These are phyloP conservation scores for Trachymyrmex septentrionalis DNA, from an alignment of 1,140 invertebrate genomes.

Conservation along the genomic window DNA sequence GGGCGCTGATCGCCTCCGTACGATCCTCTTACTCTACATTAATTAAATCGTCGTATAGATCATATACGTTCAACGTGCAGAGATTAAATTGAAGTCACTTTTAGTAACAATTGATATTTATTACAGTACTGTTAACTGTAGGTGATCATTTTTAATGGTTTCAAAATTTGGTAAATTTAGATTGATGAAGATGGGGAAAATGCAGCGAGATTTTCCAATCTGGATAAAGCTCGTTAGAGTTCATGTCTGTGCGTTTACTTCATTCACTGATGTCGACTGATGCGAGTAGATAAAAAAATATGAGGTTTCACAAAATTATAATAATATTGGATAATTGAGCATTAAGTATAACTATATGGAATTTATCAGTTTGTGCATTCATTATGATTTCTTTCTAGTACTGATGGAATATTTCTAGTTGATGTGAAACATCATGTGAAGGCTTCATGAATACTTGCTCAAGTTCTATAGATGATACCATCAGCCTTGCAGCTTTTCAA, in stretches of 20 bases:
- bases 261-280: not conserved
- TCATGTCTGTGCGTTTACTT: too few species aligned
- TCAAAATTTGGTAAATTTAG: constrained; percentile 5
- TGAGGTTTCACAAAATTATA: not conserved
- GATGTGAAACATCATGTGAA: not conserved
- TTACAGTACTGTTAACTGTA: not conserved
- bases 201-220: not conserved
- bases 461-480: not conserved
- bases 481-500: constrained; percentile 18
- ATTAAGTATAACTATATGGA: not conserved
- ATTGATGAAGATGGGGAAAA: not conserved
- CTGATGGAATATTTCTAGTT: not conserved
- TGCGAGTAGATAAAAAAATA: not conserved
- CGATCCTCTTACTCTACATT: constrained; percentile 36
- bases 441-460: not conserved
- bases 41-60: not conserved
- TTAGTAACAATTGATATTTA: not conserved
- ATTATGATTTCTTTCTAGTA: not conserved
- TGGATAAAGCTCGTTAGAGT: not conserved
- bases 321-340: not conserved
- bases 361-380: not conserved
- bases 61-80: not conserved
- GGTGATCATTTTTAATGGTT: not conserved
- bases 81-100: constrained; percentile 17
- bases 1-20: not conserved